Percentiles rank a stretch among this genome's conserved stretches.
Conservation (phyloP, 2,797 vertebrate species). For the Linurgus olivaceus region DNA sequence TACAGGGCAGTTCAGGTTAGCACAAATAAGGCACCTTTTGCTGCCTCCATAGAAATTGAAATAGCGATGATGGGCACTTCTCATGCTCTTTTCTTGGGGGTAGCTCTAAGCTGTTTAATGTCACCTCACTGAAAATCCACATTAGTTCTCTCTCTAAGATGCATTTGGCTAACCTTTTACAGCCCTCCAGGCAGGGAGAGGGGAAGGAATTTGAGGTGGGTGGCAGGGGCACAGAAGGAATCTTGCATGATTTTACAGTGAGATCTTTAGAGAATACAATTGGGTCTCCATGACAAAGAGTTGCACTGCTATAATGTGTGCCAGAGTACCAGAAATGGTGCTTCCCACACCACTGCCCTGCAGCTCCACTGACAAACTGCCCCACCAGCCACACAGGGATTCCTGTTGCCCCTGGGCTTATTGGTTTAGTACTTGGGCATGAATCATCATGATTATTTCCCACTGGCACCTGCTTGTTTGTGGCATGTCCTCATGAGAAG, state of each 20-base stretch:
- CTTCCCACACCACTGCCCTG: neutral
- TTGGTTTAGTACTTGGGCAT: neutral
- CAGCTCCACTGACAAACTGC: neutral
- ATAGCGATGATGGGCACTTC: neutral
- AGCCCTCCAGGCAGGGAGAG: neutral
- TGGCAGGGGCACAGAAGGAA: neutral
- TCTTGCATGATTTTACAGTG: neutral
- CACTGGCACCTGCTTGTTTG: neutral
- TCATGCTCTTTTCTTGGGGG: neutral
- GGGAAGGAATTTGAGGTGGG: fast-evolving
- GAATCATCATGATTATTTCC: neutral
- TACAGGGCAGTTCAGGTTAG: neutral
- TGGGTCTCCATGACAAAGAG: neutral
- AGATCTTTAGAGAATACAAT: neutral
- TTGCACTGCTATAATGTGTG: neutral
- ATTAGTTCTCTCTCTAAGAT: neutral
- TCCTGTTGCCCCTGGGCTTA: neutral
- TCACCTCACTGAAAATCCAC: neutral
- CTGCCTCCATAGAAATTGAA: neutral
- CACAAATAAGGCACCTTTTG: neutral
- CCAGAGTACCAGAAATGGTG: neutral
- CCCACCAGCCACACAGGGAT: neutral
- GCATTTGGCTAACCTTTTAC: neutral
- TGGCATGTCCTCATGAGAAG: neutral
- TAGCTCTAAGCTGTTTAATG: neutral